phyloP scores from a whole-genome alignment of 2,888 invertebrate genomes.

The Acanthosepion esculentum region DNA sequence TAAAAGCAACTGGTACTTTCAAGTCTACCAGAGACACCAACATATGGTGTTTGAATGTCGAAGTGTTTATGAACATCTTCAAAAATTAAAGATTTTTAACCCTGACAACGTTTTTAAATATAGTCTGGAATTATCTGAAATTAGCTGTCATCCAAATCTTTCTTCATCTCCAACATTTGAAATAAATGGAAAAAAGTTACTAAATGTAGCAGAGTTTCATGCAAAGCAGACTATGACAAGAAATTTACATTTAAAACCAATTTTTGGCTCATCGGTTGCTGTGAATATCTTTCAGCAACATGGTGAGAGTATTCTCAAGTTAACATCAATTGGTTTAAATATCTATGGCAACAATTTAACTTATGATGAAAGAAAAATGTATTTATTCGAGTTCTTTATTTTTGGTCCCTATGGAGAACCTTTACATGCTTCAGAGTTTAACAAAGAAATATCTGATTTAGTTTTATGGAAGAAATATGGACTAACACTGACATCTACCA shows the following conservation, averaged over 20 bases:
- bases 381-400: neutral
- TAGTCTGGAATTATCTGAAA: neutral
- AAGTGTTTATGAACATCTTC: neutral
- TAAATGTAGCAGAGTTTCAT: neutral
- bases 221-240: neutral
- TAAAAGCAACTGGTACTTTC: neutral
- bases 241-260: neutral
- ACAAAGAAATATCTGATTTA: neutral
- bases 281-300: neutral
- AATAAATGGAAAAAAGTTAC: neutral
- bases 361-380: neutral
- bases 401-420: constrained; percentile 24
- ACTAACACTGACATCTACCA: neutral
- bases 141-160: neutral
- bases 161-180: neutral
- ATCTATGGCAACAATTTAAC: neutral
- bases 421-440: neutral
- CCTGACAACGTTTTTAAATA: neutral
- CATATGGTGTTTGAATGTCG: neutral
- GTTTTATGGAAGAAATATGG: neutral
- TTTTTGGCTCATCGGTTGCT: neutral
- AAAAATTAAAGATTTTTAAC: neutral
- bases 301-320: neutral
- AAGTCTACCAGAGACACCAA: neutral
- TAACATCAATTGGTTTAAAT: neutral